phyloP scores from a whole-genome alignment of 2,797 vertebrate genomes.

The Pteropus rufus region DNA sequence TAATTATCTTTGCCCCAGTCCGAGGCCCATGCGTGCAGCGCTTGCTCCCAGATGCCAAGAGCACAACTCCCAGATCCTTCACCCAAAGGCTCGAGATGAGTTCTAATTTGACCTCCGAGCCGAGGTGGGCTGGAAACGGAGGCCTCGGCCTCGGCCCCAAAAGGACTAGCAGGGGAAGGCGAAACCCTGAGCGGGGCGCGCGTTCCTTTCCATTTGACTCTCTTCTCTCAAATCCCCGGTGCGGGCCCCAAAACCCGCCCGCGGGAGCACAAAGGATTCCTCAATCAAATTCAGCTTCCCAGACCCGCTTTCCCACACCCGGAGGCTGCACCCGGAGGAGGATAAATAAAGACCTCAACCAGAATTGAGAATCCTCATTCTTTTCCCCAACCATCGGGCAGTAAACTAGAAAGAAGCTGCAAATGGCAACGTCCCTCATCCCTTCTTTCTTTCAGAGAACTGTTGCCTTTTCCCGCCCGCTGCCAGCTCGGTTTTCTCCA shows the following conservation, averaged over 20 bases:
- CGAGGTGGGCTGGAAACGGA: background rate
- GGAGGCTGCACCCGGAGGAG: accelerated
- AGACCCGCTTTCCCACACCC: background rate
- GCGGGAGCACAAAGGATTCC: background rate
- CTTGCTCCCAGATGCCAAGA: background rate
- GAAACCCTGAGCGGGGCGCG: background rate
- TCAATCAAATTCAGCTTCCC: background rate
- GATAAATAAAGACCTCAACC: background rate
- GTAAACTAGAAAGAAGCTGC: background rate
- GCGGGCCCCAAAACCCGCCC: background rate
- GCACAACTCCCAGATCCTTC: background rate
- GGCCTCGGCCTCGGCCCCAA: background rate
- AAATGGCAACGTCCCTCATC: too few relatives aligned
- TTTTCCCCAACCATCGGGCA: accelerated
- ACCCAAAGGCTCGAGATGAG: background rate
- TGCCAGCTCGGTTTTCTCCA: background rate
- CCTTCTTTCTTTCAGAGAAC: background rate
- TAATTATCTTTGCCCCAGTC: background rate
- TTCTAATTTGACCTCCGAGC: background rate
- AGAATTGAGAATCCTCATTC: background rate
- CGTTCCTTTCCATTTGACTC: background rate
- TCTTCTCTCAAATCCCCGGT: background rate
- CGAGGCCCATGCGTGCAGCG: background rate
- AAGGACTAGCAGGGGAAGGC: background rate
- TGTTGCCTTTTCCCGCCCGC: too few relatives aligned